Evolutionary conservation across 2,888 invertebrate species (phyloP).

Genomic region (Taphrorychus bicolor): DNA sequence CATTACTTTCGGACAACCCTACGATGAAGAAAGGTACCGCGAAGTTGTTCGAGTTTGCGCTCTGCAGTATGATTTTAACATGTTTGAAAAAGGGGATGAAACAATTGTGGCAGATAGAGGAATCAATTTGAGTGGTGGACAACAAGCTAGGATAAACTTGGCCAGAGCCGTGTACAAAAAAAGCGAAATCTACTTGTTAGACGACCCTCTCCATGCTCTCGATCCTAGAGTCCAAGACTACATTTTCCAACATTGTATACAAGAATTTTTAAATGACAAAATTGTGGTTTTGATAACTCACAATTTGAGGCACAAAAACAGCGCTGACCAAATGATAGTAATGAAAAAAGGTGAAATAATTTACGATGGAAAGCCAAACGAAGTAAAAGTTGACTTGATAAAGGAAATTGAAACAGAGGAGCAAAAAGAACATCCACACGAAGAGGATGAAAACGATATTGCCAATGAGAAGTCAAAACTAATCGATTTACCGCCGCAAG

Average conservation of each 20-base stretch:
- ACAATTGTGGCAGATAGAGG: slow-evolving; percentile 83
- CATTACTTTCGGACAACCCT: slow-evolving; percentile 74
- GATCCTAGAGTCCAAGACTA: slow-evolving; percentile 82
- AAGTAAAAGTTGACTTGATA: slow-evolving; percentile 64
- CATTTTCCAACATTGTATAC: slow-evolving; percentile 81
- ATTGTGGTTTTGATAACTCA: slow-evolving; percentile 77
- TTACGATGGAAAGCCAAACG: slow-evolving; percentile 69
- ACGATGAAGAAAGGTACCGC: slow-evolving; percentile 65
- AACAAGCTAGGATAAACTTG: slow-evolving; percentile 85
- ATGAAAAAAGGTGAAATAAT: slow-evolving; percentile 61
- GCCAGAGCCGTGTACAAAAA: slow-evolving; percentile 84
- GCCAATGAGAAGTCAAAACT: slow-evolving; percentile 35
- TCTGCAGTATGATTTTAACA: slow-evolving; percentile 65
- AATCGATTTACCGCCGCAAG: slow-evolving; percentile 27
- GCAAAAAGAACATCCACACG: slow-evolving; percentile 14
- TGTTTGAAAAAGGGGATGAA: slow-evolving; percentile 68
- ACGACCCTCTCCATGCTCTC: slow-evolving; percentile 88
- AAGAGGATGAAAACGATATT: slow-evolving; percentile 23
- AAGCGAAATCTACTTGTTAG: slow-evolving; percentile 83
- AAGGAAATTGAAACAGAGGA: slow-evolving; percentile 56
- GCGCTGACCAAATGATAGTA: slow-evolving; percentile 50
- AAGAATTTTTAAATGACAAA: slow-evolving; percentile 67
- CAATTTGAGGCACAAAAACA: slow-evolving; percentile 68
- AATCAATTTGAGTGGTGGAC: slow-evolving; percentile 76
- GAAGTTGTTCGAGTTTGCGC: slow-evolving; percentile 71